Base-by-base conservation (phyloP, 2,113 vertebrate species). In the Lynx canadensis region DNA sequence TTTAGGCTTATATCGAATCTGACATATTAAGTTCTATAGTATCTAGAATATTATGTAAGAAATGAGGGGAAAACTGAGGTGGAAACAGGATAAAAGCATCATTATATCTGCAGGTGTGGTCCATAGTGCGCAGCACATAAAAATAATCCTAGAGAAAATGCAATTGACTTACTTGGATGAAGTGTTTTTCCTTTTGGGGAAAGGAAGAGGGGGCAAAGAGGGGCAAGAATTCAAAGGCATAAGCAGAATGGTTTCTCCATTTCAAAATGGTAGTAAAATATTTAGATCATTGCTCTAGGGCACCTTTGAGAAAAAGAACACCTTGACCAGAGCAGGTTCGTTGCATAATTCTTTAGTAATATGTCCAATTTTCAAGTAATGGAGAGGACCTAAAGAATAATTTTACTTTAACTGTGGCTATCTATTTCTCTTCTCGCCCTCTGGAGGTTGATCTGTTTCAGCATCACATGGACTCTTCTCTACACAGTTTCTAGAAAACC, bases 401-500 rank as follows among this genome's bases (percentile, higher is more conserved):
- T 91, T 96, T 95, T 97, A 23, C 85, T 96, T 93, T 25, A 84
- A 45, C 29, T 50, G 90, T 83, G 81, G 97, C 99, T 99, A 99
- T 99, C 99, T 99, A 23, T 98, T 99, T 99, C 99, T 99, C 99
- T 99, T 99, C 97, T 99, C 99, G 71, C 99, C 99, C 97, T 99
- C 99, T 97, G 98, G 97, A 38, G 98, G 98, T 81, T 98, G 98
- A 96, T 99, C 99, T 95, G 97, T 98, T 93, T 99, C 99, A 33
- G 99, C 98, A 96, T 99, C 99, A 96, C 99, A 99, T 19, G 99
- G 99, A 98, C 98, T 99, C 99, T 99, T 99, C 98, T 99, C 99
- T 97, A 99, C 99, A 97, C 99, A 99, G 95, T 99, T 99, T 95
- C 99, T 99, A 90, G 99, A 99, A 98, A 99, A 99, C 99, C 99